A percentile compares a stretch with the other conserved stretches of the same genome.
These are phyloP conservation scores for Sminthurides bifidus DNA, from an alignment of 1,140 invertebrate species.

Conservation along the genomic window DNA sequence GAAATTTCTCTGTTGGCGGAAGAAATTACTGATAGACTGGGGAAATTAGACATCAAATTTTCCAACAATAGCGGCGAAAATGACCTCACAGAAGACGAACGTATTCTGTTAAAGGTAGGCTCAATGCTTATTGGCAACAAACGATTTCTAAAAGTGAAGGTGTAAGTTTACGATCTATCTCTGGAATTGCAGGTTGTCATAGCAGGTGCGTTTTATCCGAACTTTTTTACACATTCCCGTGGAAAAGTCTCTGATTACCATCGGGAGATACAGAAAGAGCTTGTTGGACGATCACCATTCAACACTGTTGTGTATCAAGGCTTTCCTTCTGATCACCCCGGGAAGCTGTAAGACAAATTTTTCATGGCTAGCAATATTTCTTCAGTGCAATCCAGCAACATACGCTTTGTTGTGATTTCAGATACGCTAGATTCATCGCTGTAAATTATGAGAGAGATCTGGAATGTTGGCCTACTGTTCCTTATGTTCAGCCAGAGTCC, in stretches of 20 bases:
- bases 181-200: constrained; percentile 47
- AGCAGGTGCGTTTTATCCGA: constrained; percentile 79
- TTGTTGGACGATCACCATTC: constrained; percentile 59
- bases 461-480: constrained; percentile 1
- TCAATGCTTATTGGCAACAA: constrained; percentile 3
- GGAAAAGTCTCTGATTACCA: constrained; percentile 44
- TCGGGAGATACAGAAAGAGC: constrained; percentile 44
- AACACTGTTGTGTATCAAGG: constrained; percentile 63
- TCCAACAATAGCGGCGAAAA: not conserved
- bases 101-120: no score
- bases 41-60: not conserved
- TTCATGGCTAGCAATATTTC: no score
- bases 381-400: no score
- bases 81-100: no score
- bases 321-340: constrained; percentile 55
- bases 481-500: constrained; percentile 10
- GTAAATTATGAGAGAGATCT: no score
- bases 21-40: not conserved
- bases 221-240: constrained; percentile 59
- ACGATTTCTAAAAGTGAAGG: not conserved
- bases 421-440: constrained; percentile 18
- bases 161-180: constrained; percentile 7
- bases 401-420: no score
- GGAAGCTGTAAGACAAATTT: constrained; percentile 54
- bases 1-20: not conserved